Percentiles rank a stretch among this genome's conserved stretches.
Evolutionary conservation across 2,113 vertebrate species (phyloP).

Genomic region (Salvator merianae): DNA sequence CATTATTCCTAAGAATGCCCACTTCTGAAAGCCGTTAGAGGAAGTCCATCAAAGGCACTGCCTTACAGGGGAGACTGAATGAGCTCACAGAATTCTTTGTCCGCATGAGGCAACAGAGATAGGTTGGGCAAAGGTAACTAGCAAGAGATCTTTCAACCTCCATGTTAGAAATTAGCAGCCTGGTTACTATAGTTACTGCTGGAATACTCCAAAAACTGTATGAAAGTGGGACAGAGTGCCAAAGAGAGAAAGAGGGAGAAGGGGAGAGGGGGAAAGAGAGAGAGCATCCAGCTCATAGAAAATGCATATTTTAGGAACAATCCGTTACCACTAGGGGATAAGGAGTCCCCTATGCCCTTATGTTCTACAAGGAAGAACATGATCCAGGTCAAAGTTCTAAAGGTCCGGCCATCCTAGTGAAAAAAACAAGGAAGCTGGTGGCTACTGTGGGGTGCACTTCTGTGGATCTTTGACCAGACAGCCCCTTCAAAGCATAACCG

Average conservation of each 20-base stretch:
- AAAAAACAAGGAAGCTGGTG: not conserved
- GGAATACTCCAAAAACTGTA: slow-evolving; percentile 5
- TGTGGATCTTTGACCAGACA: too few species aligned
- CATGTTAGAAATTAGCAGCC: slow-evolving; percentile 48
- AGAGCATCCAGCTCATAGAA: slow-evolving; percentile 15
- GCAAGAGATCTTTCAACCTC: slow-evolving; percentile 11
- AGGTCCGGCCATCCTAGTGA: not conserved
- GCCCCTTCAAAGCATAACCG: too few species aligned
- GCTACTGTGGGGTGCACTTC: too few species aligned
- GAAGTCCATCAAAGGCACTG: slow-evolving; percentile 40
- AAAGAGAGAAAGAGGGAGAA: slow-evolving; percentile 42
- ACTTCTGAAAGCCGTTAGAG: too few species aligned
- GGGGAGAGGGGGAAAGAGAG: slow-evolving; percentile 45
- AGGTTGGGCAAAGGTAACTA: too few species aligned
- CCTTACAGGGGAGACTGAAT: slow-evolving; percentile 57
- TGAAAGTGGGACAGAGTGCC: slow-evolving; percentile 35
- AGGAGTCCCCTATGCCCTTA: not conserved
- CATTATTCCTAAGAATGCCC: too few species aligned
- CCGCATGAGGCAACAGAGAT: not conserved
- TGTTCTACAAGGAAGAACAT: too few species aligned
- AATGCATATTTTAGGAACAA: not conserved
- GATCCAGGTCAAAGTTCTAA: too few species aligned
- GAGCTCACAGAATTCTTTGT: slow-evolving; percentile 58
- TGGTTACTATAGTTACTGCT: slow-evolving; percentile 72
- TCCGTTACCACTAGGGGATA: not conserved